Evolutionary conservation across 2,113 vertebrate genomes (phyloP).

Genomic region (Arizona elegans): DNA sequence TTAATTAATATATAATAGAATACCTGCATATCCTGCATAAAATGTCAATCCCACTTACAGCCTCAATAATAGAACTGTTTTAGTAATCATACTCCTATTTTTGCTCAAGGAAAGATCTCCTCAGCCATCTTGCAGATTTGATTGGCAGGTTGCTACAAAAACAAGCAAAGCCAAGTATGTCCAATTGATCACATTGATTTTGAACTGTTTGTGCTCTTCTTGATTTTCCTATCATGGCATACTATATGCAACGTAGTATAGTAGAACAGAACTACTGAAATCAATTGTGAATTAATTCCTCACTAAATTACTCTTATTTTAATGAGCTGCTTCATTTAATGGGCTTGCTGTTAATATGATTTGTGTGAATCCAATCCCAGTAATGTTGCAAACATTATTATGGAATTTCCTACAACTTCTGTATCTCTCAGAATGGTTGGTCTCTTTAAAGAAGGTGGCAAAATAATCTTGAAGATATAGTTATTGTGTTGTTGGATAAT

Average conservation of each 20-base stretch:
- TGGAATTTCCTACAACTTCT: background rate
- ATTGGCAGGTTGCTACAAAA: background rate
- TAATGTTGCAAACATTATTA: background rate
- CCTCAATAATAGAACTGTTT: background rate
- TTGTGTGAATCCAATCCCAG: background rate
- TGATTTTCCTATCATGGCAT: background rate
- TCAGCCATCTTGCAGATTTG: background rate
- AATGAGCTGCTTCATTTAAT: background rate
- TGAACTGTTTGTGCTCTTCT: background rate
- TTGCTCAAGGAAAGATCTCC: background rate
- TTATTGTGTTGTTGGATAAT: background rate
- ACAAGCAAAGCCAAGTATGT: background rate
- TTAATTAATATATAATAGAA: background rate
- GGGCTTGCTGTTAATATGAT: background rate
- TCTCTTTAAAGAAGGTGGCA: background rate
- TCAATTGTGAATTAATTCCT: background rate
- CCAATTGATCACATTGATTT: background rate
- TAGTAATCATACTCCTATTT: background rate
- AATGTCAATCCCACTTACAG: background rate
- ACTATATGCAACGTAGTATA: background rate
- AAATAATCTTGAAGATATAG: background rate
- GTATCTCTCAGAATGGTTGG: background rate
- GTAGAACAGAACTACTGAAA: background rate
- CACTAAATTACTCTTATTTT: background rate
- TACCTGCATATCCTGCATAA: background rate